Conservation (phyloP, 2,888 invertebrate species). For the Yponomeuta plumbellus region DNA sequence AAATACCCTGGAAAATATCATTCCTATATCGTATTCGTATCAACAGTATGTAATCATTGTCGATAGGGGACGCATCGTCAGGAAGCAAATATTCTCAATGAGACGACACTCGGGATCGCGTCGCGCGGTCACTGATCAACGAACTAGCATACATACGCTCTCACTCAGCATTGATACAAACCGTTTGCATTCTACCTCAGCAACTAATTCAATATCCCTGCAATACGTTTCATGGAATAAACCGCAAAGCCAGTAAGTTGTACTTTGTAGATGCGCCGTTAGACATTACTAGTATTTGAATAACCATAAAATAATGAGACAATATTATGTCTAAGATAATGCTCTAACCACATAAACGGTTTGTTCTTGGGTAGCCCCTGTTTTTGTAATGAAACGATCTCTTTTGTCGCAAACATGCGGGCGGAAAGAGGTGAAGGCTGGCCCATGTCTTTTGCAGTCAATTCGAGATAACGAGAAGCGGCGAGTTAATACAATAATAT, state of each 20-base stretch:
- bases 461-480: constrained; percentile 36
- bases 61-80: constrained; percentile 54
- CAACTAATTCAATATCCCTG: neutral
- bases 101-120: constrained; percentile 48
- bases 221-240: neutral
- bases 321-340: no score
- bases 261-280: no score
- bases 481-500: constrained; percentile 42
- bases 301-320: no score
- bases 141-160: constrained; percentile 26
- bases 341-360: neutral
- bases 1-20: neutral
- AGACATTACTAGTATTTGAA: no score
- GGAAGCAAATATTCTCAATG: constrained; percentile 64
- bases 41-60: neutral
- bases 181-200: neutral
- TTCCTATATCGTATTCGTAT: neutral
- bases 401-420: constrained; percentile 25
- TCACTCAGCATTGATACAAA: neutral
- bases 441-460: constrained; percentile 35
- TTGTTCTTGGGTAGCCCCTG: neutral
- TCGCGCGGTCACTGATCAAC: constrained; percentile 71
- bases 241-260: no score
- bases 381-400: neutral
- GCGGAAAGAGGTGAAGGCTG: constrained; percentile 39